Conservation (phyloP, 2,888 invertebrate genomes). For the Pseudanteris insignis region DNA sequence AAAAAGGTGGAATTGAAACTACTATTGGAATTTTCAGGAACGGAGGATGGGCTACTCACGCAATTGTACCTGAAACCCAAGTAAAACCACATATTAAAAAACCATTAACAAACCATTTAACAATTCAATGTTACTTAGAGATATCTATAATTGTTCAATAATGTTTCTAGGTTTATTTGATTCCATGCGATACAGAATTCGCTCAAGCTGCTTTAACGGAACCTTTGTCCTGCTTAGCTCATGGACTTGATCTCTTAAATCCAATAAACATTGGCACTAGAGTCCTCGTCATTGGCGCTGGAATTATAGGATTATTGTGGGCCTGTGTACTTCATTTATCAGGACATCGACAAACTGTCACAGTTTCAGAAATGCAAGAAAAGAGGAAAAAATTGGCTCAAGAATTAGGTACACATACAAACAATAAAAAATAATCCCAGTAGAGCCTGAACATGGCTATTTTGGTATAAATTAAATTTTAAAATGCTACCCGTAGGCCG, state of each 20-base stretch:
- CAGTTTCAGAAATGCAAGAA: slow-evolving; percentile 74
- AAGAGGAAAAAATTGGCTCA: slow-evolving; percentile 55
- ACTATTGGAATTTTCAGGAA: slow-evolving; percentile 74
- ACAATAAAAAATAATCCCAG: too few relatives aligned
- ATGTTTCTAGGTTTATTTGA: slow-evolving; percentile 51
- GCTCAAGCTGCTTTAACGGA: slow-evolving; percentile 73
- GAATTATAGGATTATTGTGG: slow-evolving; percentile 78
- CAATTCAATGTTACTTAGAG: too few relatives aligned
- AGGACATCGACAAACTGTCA: slow-evolving; percentile 74
- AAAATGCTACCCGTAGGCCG: too few relatives aligned
- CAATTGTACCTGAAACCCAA: slow-evolving; percentile 71
- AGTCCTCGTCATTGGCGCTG: slow-evolving; percentile 75
- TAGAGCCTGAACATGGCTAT: too few relatives aligned
- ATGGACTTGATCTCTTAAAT: slow-evolving; percentile 74
- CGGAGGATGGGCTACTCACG: slow-evolving; percentile 78
- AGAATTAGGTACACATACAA: slow-evolving; percentile 57
- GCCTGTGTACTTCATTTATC: slow-evolving; percentile 73
- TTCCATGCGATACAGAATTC: slow-evolving; percentile 58
- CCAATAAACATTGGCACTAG: slow-evolving; percentile 72
- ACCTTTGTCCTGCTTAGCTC: slow-evolving; percentile 76
- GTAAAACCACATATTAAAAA: too few relatives aligned
- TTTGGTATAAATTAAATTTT: too few relatives aligned
- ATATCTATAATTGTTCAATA: too few relatives aligned
- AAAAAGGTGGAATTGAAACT: slow-evolving; percentile 70
- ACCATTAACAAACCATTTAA: too few relatives aligned